These are phyloP conservation scores for Peribatodes rhomboidaria DNA, from an alignment of 2,888 invertebrate genomes.

Conservation along the genomic window DNA sequence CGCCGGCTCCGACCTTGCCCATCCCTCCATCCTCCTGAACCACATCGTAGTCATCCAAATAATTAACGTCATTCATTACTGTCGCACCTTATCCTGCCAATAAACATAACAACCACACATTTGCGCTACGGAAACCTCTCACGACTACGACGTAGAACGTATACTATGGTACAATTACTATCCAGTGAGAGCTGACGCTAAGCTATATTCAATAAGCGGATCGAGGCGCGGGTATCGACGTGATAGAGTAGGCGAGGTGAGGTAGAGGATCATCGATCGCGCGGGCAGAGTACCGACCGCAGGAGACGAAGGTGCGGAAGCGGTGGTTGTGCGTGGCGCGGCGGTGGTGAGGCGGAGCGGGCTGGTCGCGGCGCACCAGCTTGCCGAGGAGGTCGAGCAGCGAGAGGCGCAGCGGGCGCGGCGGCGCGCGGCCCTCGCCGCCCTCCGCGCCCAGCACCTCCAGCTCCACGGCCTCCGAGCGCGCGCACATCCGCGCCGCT, in stretches of 20 bases:
- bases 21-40: slow-evolving; percentile 53
- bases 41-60: slow-evolving; percentile 29
- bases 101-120: slow-evolving; percentile 35
- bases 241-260: neutral
- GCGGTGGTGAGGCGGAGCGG: slow-evolving; percentile 75
- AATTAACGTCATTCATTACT: slow-evolving; percentile 38
- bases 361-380: slow-evolving; percentile 85
- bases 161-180: slow-evolving; percentile 27
- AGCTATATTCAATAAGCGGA: slow-evolving; percentile 49
- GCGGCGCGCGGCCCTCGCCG: slow-evolving; percentile 90
- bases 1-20: slow-evolving; percentile 74
- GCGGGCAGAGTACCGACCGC: slow-evolving; percentile 71
- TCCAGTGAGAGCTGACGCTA: slow-evolving; percentile 38
- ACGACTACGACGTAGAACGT: slow-evolving; percentile 34
- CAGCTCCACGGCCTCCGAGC: slow-evolving; percentile 92
- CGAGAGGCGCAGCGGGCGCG: slow-evolving; percentile 90
- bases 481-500: slow-evolving; percentile 92
- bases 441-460: slow-evolving; percentile 93
- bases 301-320: slow-evolving; percentile 83
- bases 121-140: slow-evolving; percentile 25
- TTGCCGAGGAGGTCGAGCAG: slow-evolving; percentile 89
- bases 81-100: slow-evolving; percentile 47
- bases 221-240: slow-evolving; percentile 18
- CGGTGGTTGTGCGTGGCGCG: slow-evolving; percentile 85
- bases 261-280: slow-evolving; percentile 17